phyloP scores from a whole-genome alignment of 2,888 invertebrate species.

The Caenorhabditis zanzibari region DNA sequence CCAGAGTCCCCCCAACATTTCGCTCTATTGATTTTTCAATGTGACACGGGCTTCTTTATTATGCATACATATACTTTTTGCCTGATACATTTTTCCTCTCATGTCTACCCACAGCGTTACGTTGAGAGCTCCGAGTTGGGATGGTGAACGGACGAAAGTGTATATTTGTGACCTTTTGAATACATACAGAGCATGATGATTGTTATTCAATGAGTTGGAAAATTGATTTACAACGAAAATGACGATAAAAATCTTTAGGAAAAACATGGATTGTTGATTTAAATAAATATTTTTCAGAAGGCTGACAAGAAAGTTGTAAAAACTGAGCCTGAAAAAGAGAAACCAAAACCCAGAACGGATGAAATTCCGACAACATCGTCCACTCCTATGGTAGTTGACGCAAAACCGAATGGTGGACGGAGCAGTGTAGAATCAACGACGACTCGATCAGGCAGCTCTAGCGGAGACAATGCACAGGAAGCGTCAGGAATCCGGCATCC shows the following conservation, averaged over 20 bases:
- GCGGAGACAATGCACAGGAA: conserved; percentile 45
- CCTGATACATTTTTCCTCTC: conserved; percentile 50
- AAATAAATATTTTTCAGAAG: conserved; percentile 39
- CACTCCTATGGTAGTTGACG: conserved; percentile 35
- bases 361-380: conserved; percentile 55
- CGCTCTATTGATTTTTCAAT: conserved; percentile 65
- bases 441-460: conserved; percentile 15
- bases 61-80: conserved; percentile 65
- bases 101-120: conserved; percentile 27
- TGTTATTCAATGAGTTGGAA: too few species aligned
- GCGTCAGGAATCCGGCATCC: conserved; percentile 61
- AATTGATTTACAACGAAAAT: too few species aligned
- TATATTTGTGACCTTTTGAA: conserved; percentile 23
- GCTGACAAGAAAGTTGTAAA: conserved; percentile 55
- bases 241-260: too few species aligned
- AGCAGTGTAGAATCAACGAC: conserved; percentile 26
- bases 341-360: conserved; percentile 48
- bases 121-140: neutral
- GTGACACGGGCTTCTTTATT: conserved; percentile 64
- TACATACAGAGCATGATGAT: neutral
- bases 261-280: neutral
- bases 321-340: conserved; percentile 55
- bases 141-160: neutral
- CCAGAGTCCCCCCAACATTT: conserved; percentile 44
- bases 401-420: conserved; percentile 50